phyloP scores from a whole-genome alignment of 2,888 invertebrate genomes.

The Dynastes grantii region DNA sequence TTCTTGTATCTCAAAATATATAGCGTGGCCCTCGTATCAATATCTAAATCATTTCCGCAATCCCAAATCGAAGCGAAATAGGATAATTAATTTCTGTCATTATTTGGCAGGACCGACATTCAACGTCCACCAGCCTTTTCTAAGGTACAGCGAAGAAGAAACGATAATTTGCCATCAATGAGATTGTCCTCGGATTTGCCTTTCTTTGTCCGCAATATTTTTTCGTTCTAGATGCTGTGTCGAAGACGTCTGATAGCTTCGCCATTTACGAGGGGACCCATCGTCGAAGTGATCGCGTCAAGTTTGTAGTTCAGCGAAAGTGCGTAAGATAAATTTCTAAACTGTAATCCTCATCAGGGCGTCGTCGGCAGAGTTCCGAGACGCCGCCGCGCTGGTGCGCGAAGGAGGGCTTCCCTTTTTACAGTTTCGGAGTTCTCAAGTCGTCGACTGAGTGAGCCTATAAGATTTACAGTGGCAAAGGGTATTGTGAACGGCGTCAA shows the following conservation, averaged over 20 bases:
- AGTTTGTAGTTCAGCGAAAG: constrained; percentile 34
- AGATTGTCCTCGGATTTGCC: constrained; percentile 33
- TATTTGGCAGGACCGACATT: too few relatives aligned
- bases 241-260: constrained; percentile 26
- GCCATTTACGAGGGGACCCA: constrained; percentile 20
- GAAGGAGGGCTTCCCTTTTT: constrained; percentile 44
- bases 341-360: constrained; percentile 40
- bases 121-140: too few relatives aligned
- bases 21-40: too few relatives aligned
- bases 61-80: too few relatives aligned
- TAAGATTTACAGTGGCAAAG: constrained; percentile 53
- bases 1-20: too few relatives aligned
- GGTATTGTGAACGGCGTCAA: constrained; percentile 52
- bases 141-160: background rate
- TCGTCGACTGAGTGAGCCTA: constrained; percentile 45
- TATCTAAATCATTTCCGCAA: too few relatives aligned
- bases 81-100: too few relatives aligned
- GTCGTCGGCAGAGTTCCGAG: constrained; percentile 38
- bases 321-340: constrained; percentile 47
- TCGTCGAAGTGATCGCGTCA: constrained; percentile 15
- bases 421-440: constrained; percentile 49
- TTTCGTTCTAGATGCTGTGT: constrained; percentile 10
- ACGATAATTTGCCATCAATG: constrained; percentile 30
- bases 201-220: constrained; percentile 24
- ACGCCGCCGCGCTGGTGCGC: background rate